Conservation (phyloP, 2,888 invertebrate genomes). For the Drosophila conformis region DNA sequence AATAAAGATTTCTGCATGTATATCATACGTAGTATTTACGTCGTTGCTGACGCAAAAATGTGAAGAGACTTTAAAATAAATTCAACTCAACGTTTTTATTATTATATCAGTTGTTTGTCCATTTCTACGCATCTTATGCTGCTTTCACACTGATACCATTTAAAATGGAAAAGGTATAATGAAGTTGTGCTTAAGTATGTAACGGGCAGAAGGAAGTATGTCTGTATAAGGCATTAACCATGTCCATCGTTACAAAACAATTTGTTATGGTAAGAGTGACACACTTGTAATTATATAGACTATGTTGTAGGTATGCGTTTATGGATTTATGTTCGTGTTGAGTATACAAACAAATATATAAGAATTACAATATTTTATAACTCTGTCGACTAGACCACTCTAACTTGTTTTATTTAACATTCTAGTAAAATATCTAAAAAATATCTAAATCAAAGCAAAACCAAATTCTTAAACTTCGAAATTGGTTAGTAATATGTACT, state of each 20-base stretch:
- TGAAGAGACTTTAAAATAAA: constrained; percentile 74
- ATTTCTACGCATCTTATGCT: constrained; percentile 46
- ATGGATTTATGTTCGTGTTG: background rate
- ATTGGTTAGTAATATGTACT: background rate
- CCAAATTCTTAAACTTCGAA: background rate
- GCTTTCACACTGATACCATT: constrained; percentile 32
- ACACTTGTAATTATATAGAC: background rate
- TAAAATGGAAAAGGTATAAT: background rate
- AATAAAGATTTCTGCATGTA: constrained; percentile 22
- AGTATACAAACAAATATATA: background rate
- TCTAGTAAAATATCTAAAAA: background rate
- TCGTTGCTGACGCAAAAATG: constrained; percentile 69
- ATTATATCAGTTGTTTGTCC: constrained; percentile 48
- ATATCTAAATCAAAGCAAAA: background rate
- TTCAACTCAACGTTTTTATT: constrained; percentile 59
- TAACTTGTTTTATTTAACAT: background rate
- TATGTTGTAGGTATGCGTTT: background rate
- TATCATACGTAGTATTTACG: constrained; percentile 45
- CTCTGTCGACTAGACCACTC: background rate
- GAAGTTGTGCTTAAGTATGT: background rate
- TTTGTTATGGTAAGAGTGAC: too few species aligned
- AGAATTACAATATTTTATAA: background rate
- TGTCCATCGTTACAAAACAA: too few species aligned
- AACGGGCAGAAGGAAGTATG: too few species aligned
- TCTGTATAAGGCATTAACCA: too few species aligned